Percentiles rank a stretch among this genome's conserved stretches.
phyloP scores from a whole-genome alignment of 2,113 vertebrate species.

The Melanotaenia duboulayi region DNA sequence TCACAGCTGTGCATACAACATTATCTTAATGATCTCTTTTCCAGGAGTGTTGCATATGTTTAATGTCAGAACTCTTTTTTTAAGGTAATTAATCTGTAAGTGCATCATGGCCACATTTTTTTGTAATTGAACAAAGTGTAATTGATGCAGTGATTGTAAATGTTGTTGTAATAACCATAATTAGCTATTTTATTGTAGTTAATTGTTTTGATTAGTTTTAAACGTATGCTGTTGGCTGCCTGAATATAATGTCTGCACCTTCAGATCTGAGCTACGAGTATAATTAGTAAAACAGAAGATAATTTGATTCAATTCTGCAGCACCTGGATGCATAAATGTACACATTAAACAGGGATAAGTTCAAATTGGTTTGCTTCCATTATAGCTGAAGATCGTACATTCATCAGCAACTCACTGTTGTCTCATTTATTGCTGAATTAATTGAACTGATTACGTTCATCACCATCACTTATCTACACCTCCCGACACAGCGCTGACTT shows the following conservation, averaged over 20 bases:
- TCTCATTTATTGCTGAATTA: slow-evolving; percentile 3
- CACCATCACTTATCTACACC: not conserved
- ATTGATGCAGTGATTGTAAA: too few species aligned
- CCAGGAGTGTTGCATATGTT: too few species aligned
- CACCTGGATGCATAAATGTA: not conserved
- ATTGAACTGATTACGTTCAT: not conserved
- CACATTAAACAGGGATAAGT: not conserved
- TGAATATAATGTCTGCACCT: not conserved
- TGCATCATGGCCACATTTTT: too few species aligned
- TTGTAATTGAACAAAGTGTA: too few species aligned
- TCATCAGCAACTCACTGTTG: not conserved
- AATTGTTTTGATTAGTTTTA: too few species aligned
- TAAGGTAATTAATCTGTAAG: too few species aligned
- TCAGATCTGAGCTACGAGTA: slow-evolving; percentile 7
- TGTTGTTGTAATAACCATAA: too few species aligned
- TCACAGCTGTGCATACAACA: too few species aligned
- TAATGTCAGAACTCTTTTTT: too few species aligned
- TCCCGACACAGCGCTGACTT: not conserved
- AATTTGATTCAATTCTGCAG: not conserved
- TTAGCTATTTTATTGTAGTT: too few species aligned
- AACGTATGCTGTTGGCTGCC: not conserved
- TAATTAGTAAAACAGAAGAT: slow-evolving; percentile 9
- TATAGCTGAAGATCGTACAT: not conserved
- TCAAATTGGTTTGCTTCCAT: not conserved
- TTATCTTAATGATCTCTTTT: too few species aligned